Conservation (phyloP, 2,888 invertebrate species). For the Griposia aprilina region DNA sequence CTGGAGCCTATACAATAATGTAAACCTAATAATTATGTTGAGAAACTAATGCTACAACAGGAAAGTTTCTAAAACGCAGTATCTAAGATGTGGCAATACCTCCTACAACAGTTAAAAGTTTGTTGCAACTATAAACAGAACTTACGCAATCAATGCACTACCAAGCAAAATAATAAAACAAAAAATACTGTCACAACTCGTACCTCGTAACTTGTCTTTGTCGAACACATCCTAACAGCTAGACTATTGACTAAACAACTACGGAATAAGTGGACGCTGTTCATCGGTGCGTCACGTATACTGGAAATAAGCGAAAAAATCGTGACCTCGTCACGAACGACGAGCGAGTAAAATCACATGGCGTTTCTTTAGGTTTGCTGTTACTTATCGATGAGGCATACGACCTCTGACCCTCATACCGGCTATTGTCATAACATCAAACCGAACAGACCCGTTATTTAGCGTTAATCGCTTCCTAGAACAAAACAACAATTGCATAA, state of each 20-base stretch:
- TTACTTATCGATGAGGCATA: slow-evolving; percentile 75
- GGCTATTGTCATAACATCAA: slow-evolving; percentile 71
- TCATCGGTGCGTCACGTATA: slow-evolving; percentile 76
- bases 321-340: slow-evolving; percentile 63
- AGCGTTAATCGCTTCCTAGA: slow-evolving; percentile 51
- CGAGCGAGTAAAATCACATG: slow-evolving; percentile 63
- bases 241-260: slow-evolving; percentile 75
- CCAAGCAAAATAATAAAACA: slow-evolving; percentile 26
- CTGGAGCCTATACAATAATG: not conserved
- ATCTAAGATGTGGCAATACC: slow-evolving; percentile 46
- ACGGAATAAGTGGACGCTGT: slow-evolving; percentile 73
- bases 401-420: slow-evolving; percentile 82
- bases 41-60: not conserved
- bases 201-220: slow-evolving; percentile 83
- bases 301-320: slow-evolving; percentile 68
- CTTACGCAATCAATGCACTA: slow-evolving; percentile 1
- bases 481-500: slow-evolving; percentile 69
- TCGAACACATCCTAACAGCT: slow-evolving; percentile 80
- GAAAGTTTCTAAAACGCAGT: slow-evolving; percentile 43
- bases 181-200: slow-evolving; percentile 73
- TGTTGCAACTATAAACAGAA: not conserved
- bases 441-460: slow-evolving; percentile 67
- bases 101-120: not conserved
- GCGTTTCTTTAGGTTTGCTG: slow-evolving; percentile 55
- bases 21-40: not conserved